phyloP scores from a whole-genome alignment of 2,113 vertebrate species.

The Baryphthengus martii region DNA sequence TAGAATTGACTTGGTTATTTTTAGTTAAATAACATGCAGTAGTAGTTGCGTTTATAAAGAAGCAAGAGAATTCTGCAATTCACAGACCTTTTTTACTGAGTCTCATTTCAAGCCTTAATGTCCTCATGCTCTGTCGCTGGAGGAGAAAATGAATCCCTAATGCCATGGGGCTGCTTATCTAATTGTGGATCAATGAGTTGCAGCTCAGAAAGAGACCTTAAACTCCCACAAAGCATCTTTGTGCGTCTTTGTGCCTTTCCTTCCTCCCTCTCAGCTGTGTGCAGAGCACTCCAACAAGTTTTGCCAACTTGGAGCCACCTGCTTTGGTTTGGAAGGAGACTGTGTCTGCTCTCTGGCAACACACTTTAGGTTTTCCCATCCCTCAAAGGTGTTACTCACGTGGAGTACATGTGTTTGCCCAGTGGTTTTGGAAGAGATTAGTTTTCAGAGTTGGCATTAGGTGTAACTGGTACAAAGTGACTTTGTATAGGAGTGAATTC shows the following conservation, averaged over 20 bases:
- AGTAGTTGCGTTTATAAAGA: background rate
- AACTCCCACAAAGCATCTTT: background rate
- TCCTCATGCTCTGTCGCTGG: background rate
- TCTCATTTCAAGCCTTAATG: background rate
- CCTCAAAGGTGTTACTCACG: rapidly evolving
- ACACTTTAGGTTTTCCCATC: background rate
- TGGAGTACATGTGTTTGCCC: background rate
- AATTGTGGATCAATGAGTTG: background rate
- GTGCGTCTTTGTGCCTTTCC: background rate
- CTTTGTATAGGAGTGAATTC: background rate
- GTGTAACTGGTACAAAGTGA: background rate
- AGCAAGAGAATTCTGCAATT: background rate
- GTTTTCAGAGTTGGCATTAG: background rate
- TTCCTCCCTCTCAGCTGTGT: background rate
- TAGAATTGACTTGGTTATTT: slow-evolving; percentile 20
- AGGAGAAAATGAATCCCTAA: background rate
- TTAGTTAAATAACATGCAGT: background rate
- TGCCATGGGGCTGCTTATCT: background rate
- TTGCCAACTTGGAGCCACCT: background rate
- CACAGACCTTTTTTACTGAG: background rate
- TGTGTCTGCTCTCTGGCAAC: background rate
- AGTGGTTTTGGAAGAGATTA: background rate
- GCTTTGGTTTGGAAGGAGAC: background rate
- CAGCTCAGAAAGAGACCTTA: background rate
- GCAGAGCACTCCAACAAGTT: rapidly evolving